Evolutionary conservation across 2,797 vertebrate species (phyloP), one percentile per base, ranked within the genome.

Genomic region (Diceros bicornis): DNA sequence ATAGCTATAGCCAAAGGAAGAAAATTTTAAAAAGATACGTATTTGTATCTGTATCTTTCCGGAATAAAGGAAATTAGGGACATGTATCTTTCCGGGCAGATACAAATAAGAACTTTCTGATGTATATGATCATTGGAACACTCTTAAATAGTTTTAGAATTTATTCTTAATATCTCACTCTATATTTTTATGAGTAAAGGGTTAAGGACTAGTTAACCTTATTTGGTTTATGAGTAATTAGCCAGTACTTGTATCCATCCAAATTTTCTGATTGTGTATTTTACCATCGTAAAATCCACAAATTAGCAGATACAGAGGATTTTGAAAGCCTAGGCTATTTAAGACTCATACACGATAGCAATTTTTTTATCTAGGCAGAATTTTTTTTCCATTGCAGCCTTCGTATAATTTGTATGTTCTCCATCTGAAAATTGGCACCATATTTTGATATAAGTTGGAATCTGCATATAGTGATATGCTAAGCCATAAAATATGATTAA

Each of bases 201-300:
- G 87, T 97, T 89, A 89, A 82, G 50, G 81, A 57, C 41, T 74
- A 93, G 59, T 89, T 98, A 89, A 69, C 97, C 29, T 89, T 37
- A 41, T 11, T 86, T 95, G 69, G 34, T 95, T 95, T 96, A 92
- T 90, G 57, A 93, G 29, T 87, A 71, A 66, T 78, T 93, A 84
- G 89, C 37, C 57, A 61, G 74, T 62, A 44, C 59, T 93, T 95
- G 78, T 34, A 96, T 61, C 84, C 72, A 94, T 96, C 32, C 82
- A 89, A 57, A 94, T 81, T 68, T 75, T 86, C 27, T 97, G 89
- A 96, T 97, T 97, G 55, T 13, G 8, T 27, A 61, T 90, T 94
- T 92, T 77, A 17, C 47, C 1, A 10, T 47, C 57, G 85, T 92
- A 94, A 66, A 87, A 94, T 16, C 2, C 29, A 82, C 23, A 81